Evolutionary conservation across 2,888 invertebrate species (phyloP).

Genomic region (Coelopa pilipes): DNA sequence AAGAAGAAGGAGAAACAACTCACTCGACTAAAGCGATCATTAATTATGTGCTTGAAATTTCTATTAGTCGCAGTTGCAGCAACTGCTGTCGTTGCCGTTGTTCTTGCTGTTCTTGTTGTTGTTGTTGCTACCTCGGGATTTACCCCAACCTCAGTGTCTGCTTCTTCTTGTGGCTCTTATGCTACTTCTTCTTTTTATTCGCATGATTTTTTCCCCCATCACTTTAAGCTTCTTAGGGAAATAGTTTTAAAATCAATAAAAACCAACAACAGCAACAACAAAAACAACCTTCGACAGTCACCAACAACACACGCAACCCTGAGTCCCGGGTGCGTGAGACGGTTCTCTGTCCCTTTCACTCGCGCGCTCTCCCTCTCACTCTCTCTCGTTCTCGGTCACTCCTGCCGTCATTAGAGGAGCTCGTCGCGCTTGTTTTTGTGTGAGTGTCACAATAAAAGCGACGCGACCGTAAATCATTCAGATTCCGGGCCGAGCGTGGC

Average conservation of each 20-base stretch:
- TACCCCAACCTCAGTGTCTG: too few relatives aligned
- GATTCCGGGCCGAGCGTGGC: not conserved
- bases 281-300: not conserved
- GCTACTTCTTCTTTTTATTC: not conserved
- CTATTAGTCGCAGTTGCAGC: constrained; percentile 48
- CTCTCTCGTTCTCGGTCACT: not conserved
- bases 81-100: constrained; percentile 10
- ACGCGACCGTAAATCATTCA: constrained; percentile 18
- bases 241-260: too few relatives aligned
- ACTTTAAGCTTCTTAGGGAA: too few relatives aligned
- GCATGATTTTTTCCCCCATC: not conserved
- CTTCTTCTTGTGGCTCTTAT: not conserved
- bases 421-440: not conserved
- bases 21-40: constrained; percentile 40
- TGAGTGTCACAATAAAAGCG: constrained; percentile 22
- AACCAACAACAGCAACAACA: too few relatives aligned
- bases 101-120: too few relatives aligned
- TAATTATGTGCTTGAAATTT: constrained; percentile 50
- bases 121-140: constrained; percentile 6
- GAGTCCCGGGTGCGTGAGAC: constrained; percentile 25
- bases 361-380: not conserved
- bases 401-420: not conserved
- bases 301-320: constrained; percentile 13
- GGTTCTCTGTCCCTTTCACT: constrained; percentile 1
- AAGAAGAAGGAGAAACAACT: too few relatives aligned